A percentile compares a stretch with the other conserved stretches of the same genome.
phyloP scores from a whole-genome alignment of 2,888 invertebrate species.

The Entomobrya multifasciata region DNA sequence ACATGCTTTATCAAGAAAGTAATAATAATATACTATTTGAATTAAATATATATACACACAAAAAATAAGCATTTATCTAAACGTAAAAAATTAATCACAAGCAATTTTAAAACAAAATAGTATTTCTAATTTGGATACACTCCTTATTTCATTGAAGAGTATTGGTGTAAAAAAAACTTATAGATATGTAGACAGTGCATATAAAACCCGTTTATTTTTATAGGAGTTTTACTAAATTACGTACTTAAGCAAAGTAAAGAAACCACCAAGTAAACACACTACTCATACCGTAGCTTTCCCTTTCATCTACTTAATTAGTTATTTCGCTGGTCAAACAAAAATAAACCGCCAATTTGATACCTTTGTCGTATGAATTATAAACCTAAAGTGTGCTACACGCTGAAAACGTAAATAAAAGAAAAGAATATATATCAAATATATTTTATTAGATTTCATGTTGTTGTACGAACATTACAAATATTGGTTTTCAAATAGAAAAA shows the following conservation, averaged over 20 bases:
- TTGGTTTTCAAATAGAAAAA: too few relatives aligned
- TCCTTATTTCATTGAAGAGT: background rate
- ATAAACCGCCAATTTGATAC: conserved; percentile 47
- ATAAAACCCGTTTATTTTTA: conserved; percentile 57
- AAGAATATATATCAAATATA: background rate
- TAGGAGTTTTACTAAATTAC: conserved; percentile 50
- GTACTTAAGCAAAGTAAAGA: conserved; percentile 17
- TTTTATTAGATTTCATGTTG: conserved; percentile 33
- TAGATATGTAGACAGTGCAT: conserved; percentile 5
- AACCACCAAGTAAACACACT: conserved; percentile 4
- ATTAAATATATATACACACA: background rate
- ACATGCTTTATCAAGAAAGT: conserved; percentile 71
- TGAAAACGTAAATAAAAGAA: conserved; percentile 15
- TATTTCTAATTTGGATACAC: conserved; percentile 25
- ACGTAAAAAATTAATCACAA: conserved; percentile 23
- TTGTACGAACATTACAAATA: background rate
- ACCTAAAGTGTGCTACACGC: conserved; percentile 58
- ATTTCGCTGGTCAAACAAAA: conserved; percentile 52
- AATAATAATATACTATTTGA: conserved; percentile 48
- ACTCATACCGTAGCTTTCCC: conserved; percentile 43
- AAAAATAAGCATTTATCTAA: background rate
- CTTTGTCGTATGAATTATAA: conserved; percentile 38
- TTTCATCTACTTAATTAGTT: conserved; percentile 44
- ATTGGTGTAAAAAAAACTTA: background rate
- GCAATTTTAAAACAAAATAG: conserved; percentile 18